phyloP scores from a whole-genome alignment of 2,113 vertebrate genomes.

The Brachyhypopomus occidentalis region DNA sequence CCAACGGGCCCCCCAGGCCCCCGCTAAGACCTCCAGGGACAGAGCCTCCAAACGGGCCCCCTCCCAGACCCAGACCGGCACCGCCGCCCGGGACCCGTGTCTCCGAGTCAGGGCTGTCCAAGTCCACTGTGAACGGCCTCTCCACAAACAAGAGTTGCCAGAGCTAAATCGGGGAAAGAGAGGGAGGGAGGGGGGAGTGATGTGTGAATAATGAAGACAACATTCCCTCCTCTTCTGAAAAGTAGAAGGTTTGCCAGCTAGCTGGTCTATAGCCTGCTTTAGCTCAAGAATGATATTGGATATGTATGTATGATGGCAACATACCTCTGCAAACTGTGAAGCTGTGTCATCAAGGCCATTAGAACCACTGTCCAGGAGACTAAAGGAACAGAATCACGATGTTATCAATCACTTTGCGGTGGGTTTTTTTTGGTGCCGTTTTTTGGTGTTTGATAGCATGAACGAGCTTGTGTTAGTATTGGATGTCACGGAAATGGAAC shows the following conservation, averaged over 20 bases:
- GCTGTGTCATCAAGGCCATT: conserved; percentile 84
- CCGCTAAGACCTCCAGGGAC: conserved; percentile 74
- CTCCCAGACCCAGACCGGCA: conserved; percentile 66
- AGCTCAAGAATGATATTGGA: too few species aligned
- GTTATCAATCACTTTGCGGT: not conserved
- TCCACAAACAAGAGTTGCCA: conserved; percentile 86
- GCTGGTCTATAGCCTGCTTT: too few species aligned
- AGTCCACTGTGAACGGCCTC: conserved; percentile 79
- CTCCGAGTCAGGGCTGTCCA: conserved; percentile 78
- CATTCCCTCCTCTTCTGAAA: not conserved
- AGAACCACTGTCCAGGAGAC: conserved; percentile 85
- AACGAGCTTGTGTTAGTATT: not conserved
- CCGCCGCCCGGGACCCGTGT: conserved; percentile 67
- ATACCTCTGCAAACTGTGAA: conserved; percentile 92
- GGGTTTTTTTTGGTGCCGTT: not conserved
- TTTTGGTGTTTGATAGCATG: not conserved
- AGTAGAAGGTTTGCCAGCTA: not conserved
- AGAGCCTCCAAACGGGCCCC: conserved; percentile 71
- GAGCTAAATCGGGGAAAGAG: conserved; percentile 69
- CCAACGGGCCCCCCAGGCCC: conserved; percentile 66
- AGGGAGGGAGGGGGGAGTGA: not conserved
- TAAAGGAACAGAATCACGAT: conserved; percentile 63
- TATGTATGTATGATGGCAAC: conserved; percentile 26
- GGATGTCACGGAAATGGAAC: not conserved
- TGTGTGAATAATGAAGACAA: not conserved